These are phyloP conservation scores for Pollenia amentaria DNA, from an alignment of 2,888 invertebrate genomes.

Conservation along the genomic window DNA sequence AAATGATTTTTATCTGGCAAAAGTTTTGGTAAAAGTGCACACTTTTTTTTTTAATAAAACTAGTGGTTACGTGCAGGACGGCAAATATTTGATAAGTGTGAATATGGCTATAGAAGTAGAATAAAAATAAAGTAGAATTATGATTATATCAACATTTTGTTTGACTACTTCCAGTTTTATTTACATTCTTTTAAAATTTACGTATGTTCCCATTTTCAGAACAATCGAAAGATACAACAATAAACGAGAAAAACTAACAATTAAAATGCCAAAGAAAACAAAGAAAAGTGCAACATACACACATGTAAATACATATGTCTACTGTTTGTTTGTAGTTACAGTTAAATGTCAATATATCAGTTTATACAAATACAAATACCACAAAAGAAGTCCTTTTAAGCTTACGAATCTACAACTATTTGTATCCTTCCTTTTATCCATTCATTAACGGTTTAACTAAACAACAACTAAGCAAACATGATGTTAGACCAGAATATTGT, in stretches of 20 bases:
- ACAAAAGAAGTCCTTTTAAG: background rate
- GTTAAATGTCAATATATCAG: slow-evolving; percentile 56
- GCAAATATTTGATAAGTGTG: no score
- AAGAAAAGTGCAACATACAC: slow-evolving; percentile 36
- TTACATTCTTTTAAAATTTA: slow-evolving; percentile 30
- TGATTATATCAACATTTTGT: slow-evolving; percentile 62
- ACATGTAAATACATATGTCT: background rate
- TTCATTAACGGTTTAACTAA: slow-evolving; percentile 61
- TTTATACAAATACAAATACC: slow-evolving; percentile 7
- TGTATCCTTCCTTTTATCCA: slow-evolving; percentile 24
- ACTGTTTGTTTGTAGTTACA: background rate
- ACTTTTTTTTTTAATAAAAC: no score
- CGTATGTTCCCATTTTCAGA: background rate
- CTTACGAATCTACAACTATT: background rate
- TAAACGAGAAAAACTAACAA: slow-evolving; percentile 41
- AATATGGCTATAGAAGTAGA: background rate
- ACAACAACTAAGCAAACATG: slow-evolving; percentile 53
- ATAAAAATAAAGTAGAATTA: slow-evolving; percentile 32
- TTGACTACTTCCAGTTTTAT: slow-evolving; percentile 25
- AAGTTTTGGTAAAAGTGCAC: no score
- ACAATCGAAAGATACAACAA: slow-evolving; percentile 26
- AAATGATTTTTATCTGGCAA: no score
- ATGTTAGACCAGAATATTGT: slow-evolving; percentile 29
- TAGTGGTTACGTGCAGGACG: background rate
- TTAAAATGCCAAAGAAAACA: slow-evolving; percentile 41